Evolutionary conservation across 2,797 vertebrate species (phyloP).

Genomic region (Melanotaenia parkinsoni): DNA sequence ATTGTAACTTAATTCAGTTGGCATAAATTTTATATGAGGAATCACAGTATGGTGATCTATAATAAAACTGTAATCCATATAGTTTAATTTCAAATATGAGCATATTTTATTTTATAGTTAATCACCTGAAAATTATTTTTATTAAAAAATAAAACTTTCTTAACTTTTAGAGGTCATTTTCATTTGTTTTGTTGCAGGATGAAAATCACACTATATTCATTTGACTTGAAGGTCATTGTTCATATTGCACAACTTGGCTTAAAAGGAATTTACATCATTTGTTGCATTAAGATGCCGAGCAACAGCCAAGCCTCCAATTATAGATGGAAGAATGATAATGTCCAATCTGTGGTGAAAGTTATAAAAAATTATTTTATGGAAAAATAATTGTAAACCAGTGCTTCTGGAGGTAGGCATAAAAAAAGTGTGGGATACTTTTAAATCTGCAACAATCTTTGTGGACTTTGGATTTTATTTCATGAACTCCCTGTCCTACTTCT

Average conservation of each 20-base stretch:
- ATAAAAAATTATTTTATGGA: background rate
- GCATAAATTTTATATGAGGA: constrained; percentile 10
- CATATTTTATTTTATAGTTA: background rate
- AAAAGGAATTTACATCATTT: background rate
- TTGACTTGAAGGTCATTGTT: constrained; percentile 4
- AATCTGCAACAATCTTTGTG: constrained; percentile 26
- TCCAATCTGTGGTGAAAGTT: constrained; percentile 7
- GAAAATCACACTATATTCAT: constrained; percentile 1
- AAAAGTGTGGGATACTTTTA: constrained; percentile 29
- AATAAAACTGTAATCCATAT: background rate
- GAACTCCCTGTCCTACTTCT: constrained; percentile 53
- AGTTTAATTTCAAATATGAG: background rate
- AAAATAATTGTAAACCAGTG: constrained; percentile 20
- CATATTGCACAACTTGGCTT: background rate
- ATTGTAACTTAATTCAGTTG: constrained; percentile 8
- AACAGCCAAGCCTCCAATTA: background rate
- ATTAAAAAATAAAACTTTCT: background rate
- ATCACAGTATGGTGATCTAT: background rate
- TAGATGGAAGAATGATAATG: constrained; percentile 16
- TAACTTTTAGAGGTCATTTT: constrained; percentile 14
- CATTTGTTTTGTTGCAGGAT: constrained; percentile 9
- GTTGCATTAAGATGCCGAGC: constrained; percentile 15
- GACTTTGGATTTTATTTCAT: constrained; percentile 36
- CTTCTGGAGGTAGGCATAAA: constrained; percentile 24
- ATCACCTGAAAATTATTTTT: no score